Evolutionary conservation across 2,113 vertebrate species (phyloP), one percentile per base, ranked within the genome.

Genomic region (Aegithalos caudatus): DNA sequence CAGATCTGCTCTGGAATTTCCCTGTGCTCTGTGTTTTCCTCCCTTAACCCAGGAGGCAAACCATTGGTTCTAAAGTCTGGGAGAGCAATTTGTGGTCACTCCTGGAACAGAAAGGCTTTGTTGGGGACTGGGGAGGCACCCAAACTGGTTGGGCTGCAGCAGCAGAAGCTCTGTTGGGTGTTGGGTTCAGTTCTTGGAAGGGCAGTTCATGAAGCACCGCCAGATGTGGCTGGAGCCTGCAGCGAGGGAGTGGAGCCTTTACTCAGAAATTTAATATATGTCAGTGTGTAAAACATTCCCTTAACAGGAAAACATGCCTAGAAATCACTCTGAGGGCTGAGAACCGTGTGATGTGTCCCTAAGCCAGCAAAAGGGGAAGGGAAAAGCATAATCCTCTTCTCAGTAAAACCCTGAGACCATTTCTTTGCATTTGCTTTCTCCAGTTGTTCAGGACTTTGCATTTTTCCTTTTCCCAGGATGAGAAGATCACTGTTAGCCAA

Each of bases 401-500:
- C 33, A 38, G 44, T 44, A 40, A 60, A 89, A n/a, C 65, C 54
- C 0, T 17, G 21, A 33, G 13, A 44, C 42, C 8, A 11, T 80
- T 69, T 44, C 14, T 37, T 74, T 54, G 60, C 8, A 19, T 66
- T 61, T 87, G 29, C 33, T 38, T 37, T 67, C 57, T 92, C 29
- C 53, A 37, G 10, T 77, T 64, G 35, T 64, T 77, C 9, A 77
- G 44, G 42, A 47, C 65, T 51, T 78, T 0, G 29, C 12, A 15
- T 48, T 73, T 90, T 37, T 84, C 50, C 13, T 90, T 84, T 74
- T 66, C 5, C 0, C 89, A 99, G 99, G 99, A 99, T 87, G 98
- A 99, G 91, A 99, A 98, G 98, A 98, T 99, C 97, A 99, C 98
- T 38, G 99, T 99, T 98, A 99, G 98, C 66, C 99, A 98, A 98